Base-by-base conservation (phyloP, 1,140 invertebrate genomes). In the Hesperophylax magnus region DNA sequence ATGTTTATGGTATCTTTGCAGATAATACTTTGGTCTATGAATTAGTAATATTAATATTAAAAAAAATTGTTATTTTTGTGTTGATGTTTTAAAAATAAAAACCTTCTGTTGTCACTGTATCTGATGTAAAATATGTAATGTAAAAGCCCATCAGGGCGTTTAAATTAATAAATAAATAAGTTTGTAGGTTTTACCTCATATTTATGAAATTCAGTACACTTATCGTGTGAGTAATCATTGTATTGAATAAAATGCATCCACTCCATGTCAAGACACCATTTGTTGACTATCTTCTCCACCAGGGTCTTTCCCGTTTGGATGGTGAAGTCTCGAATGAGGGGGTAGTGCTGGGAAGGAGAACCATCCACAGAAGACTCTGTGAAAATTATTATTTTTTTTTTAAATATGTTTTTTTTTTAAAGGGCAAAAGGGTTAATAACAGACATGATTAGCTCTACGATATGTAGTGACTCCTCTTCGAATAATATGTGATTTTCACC, bases 201-300 rank as follows among this genome's bases (percentile, higher is more conserved):
- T 58, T 75, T 75, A 75, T 75, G 72, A 34, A 31, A 75, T 34
- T 75, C 72, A 60, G 24, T 60, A n/a, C 53, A 75, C n/a, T 27
- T 75, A 18, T 75, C 72, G 60, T 75, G 24, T 31, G 72, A 58
- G 18, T 75, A 75, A 11, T 60, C 24, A 34, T 7, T 0, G 60
- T 75, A 75, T n/a, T 75, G 72, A 34, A 58, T 34, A 58, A 58
- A 58, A 60, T 75, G 18, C 54, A 75, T 75, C 72, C 72, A 75
- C 31, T 60, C 72, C 34, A n/a, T 39, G 18, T 75, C 54, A 34
- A 58, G 22, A 18, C 20, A 60, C 72, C 72, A 75, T 60, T 56
- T 75, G 11, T 7, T 39, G 14, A 75, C 72, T 34, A 75, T 75
- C 17, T 31, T 17, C 22, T 17, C 56, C 8, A 75, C 54, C 24